Percentiles rank a stretch among this genome's conserved stretches.
phyloP scores from a whole-genome alignment of 2,797 vertebrate genomes.

The Gymnodraco acuticeps region DNA sequence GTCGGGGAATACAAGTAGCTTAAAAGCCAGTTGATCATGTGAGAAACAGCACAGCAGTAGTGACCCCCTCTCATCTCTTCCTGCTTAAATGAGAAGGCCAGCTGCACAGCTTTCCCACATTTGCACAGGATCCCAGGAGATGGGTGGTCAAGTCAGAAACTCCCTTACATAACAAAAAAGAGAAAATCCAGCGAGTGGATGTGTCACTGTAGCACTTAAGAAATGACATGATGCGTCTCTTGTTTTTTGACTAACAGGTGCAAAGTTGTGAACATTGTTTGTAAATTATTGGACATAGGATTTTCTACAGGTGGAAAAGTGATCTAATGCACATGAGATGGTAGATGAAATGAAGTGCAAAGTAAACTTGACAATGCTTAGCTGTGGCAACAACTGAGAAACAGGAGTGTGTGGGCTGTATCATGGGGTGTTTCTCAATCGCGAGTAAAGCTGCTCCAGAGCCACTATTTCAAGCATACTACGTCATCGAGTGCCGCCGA shows the following conservation, averaged over 20 bases:
- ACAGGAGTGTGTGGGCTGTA: conserved; percentile 14
- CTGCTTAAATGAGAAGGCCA: conserved; percentile 68
- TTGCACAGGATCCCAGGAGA: conserved; percentile 70
- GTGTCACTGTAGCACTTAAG: conserved; percentile 14
- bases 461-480: no score
- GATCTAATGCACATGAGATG: conserved; percentile 5
- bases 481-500: no score
- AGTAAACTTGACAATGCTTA: not conserved
- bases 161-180: conserved; percentile 27
- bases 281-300: conserved; percentile 10
- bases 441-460: no score
- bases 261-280: conserved; percentile 21
- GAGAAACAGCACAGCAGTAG: conserved; percentile 62
- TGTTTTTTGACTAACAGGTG: conserved; percentile 32
- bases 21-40: conserved; percentile 52
- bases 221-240: conserved; percentile 18
- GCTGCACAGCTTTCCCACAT: conserved; percentile 76
- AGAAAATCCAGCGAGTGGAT: conserved; percentile 19
- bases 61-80: conserved; percentile 33
- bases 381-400: not conserved
- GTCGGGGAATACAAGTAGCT: conserved; percentile 21
- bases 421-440: not conserved
- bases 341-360: not conserved
- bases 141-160: conserved; percentile 51
- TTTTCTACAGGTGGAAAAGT: conserved; percentile 34